These are phyloP conservation scores for Cyclina sinensis DNA, from an alignment of 1,140 invertebrate species.

Conservation along the genomic window DNA sequence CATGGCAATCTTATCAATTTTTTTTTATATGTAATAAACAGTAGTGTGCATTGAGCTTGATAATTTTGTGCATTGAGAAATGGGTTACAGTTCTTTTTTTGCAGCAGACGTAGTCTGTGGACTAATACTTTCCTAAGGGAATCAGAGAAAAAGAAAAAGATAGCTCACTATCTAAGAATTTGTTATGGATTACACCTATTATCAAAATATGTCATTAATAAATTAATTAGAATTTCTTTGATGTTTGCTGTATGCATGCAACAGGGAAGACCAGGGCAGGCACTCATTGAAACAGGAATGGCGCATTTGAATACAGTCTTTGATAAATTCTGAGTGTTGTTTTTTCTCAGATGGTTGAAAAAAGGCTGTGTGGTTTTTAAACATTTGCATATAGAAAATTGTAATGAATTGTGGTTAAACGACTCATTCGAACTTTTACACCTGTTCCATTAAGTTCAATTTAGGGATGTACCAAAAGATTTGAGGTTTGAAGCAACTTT, in stretches of 20 bases:
- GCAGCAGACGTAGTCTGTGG: background rate
- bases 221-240: slow-evolving; percentile 18
- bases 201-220: slow-evolving; percentile 22
- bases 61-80: background rate
- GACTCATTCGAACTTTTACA: too few relatives aligned
- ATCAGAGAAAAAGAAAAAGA: background rate
- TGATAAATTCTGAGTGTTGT: background rate
- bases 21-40: background rate
- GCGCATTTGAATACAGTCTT: background rate
- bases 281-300: background rate
- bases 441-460: too few relatives aligned
- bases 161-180: background rate
- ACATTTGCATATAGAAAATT: too few relatives aligned
- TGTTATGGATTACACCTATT: slow-evolving; percentile 1
- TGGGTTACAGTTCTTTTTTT: background rate
- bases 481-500: too few relatives aligned
- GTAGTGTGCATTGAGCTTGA: background rate
- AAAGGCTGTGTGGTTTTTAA: background rate
- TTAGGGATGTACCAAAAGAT: too few relatives aligned
- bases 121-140: background rate
- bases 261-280: background rate
- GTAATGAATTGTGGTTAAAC: background rate
- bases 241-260: background rate
- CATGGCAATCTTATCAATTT: background rate
- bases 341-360: background rate